Base-by-base conservation (phyloP, 2,113 vertebrate genomes). In the Synodontis membranacea region DNA sequence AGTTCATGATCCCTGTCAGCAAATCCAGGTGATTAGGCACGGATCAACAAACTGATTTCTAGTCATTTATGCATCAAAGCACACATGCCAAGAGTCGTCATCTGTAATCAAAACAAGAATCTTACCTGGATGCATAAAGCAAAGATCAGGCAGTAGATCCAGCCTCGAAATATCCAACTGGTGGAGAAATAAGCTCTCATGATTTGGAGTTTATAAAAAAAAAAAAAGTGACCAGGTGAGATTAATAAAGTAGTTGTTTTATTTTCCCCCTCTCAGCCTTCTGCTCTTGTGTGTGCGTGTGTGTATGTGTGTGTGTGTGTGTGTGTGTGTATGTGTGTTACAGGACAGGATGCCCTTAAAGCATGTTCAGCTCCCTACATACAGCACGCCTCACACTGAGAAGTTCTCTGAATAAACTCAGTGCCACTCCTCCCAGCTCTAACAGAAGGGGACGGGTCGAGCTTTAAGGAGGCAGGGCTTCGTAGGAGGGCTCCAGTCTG, bases 161-260 rank as follows among this genome's bases (percentile, higher is more conserved):
- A 95, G 75, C 93, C 94, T 60, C 88, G 94, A 91, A 94, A 94
- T 85, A 95, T 95, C 95, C 95, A 95, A 76, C 80, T 90, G 58
- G 93, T 89, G 39, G 94, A 90, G 50, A 93, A 92, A 34, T 89
- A 89, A 66, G 89, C 60, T 85, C 93, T 91, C 95, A 95, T 95
- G 84, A 91, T 91, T 92, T 86, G 88, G 42, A 90, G 52, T 82
- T 48, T 8, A 52, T 34, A 58, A 50, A 85, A 25, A n/a, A 6
- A 52, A 28, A 58, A 50, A 85, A 25, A n/a, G 12, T 31, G 23
- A 80, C 21, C 25, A 28, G 56, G n/a, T 34, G 1, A 78, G 46
- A 8, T 74, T 7, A 76, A 28, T 7, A 76, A 76, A 46, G 23
- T 46, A 28, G 39, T n/a, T 9, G 6, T 54, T 34, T 78, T 52